These are phyloP conservation scores for Nestor notabilis DNA, from an alignment of 2,113 vertebrate species.

Conservation along the genomic window DNA sequence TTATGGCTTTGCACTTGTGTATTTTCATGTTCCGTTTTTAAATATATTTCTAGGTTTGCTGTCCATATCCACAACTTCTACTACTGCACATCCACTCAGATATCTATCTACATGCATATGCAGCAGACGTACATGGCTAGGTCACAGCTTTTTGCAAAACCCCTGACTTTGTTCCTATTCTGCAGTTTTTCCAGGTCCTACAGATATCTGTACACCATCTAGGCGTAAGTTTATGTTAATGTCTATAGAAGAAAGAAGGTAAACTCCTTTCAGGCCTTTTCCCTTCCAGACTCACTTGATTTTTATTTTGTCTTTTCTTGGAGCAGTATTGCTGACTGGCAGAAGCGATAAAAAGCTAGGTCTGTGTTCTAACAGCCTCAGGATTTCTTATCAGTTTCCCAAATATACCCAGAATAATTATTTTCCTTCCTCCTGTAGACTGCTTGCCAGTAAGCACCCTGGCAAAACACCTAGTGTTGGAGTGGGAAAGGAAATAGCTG, in stretches of 20 bases:
- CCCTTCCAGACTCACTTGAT: neutral
- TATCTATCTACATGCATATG: neutral
- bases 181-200: neutral
- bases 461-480: neutral
- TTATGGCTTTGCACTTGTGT: neutral
- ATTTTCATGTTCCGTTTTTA: neutral
- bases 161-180: neutral
- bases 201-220: neutral
- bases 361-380: neutral
- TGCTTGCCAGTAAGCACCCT: neutral
- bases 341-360: neutral
- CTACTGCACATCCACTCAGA: neutral
- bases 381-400: slow-evolving; percentile 31
- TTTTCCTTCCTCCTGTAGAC: neutral
- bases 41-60: neutral
- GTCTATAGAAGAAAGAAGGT: neutral
- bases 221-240: accelerated
- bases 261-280: neutral
- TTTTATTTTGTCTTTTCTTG: neutral
- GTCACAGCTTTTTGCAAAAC: neutral
- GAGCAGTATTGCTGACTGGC: neutral
- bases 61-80: neutral
- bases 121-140: accelerated
- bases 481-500: slow-evolving; percentile 43
- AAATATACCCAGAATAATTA: slow-evolving; percentile 12